phyloP scores from a whole-genome alignment of 2,797 vertebrate genomes.

The Anabacerthia variegaticeps region DNA sequence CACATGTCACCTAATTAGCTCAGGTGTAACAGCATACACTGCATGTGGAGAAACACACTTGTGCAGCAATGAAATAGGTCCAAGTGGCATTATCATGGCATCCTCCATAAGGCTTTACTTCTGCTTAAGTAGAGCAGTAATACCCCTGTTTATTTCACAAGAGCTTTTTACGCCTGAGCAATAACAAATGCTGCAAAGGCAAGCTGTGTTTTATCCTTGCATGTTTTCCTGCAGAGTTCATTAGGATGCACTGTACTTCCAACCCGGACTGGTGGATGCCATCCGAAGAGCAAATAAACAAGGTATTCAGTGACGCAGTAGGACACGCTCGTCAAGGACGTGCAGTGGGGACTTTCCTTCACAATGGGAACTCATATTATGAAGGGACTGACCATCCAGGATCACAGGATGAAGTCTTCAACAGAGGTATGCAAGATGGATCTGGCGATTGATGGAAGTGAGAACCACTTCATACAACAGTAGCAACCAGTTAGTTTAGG shows the following conservation, averaged over 20 bases:
- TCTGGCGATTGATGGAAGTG: conserved; percentile 84
- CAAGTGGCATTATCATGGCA: conserved; percentile 64
- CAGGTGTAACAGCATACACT: not conserved
- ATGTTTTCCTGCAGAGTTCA: conserved; percentile 88
- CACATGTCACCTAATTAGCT: not conserved
- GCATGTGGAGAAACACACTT: not conserved
- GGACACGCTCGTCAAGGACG: conserved; percentile 96
- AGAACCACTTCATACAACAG: not conserved
- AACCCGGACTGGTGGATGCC: conserved; percentile 99
- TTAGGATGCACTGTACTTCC: conserved; percentile 98
- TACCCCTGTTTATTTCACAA: conserved; percentile 3
- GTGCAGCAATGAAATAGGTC: not conserved
- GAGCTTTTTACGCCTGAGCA: not conserved
- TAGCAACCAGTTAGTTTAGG: conserved; percentile 39
- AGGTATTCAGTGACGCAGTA: conserved; percentile 97
- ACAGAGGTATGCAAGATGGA: conserved; percentile 88
- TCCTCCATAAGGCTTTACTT: conserved; percentile 60
- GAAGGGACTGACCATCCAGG: conserved; percentile 90
- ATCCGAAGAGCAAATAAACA: conserved; percentile 98
- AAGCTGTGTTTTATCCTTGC: conserved; percentile 20
- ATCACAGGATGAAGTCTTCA: conserved; percentile 91
- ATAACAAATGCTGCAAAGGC: not conserved
- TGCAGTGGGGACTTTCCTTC: conserved; percentile 91
- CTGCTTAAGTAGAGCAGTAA: not conserved
- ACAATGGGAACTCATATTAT: conserved; percentile 88